Evolutionary conservation across 2,888 invertebrate genomes (phyloP).

Genomic region (Metacarcinus magister): DNA sequence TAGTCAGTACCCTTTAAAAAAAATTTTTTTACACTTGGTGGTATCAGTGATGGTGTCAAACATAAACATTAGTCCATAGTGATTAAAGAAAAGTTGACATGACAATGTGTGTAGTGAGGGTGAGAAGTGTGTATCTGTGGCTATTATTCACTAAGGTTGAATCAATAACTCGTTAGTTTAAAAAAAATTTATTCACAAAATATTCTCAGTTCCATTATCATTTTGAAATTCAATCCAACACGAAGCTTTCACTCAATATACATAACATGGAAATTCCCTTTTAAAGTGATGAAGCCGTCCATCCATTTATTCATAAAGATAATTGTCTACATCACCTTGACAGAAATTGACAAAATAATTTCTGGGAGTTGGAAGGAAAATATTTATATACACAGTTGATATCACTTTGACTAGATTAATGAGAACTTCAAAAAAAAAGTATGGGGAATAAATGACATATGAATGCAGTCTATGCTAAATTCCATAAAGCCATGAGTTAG

Average conservation of each 20-base stretch:
- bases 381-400: neutral
- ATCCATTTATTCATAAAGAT: neutral
- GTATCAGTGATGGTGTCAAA: too few species aligned
- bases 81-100: too few species aligned
- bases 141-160: neutral
- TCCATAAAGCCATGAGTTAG: neutral
- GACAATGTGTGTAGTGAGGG: too few species aligned
- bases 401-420: conserved; percentile 73
- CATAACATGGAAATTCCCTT: conserved; percentile 18
- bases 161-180: neutral
- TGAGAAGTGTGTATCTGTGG: neutral
- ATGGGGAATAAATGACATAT: neutral
- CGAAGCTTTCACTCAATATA: neutral
- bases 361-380: conserved; percentile 34
- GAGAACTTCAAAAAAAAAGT: neutral
- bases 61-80: too few species aligned
- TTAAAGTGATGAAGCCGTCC: neutral
- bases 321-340: neutral
- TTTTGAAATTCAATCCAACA: conserved; percentile 42
- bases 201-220: conserved; percentile 70
- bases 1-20: too few species aligned
- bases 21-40: too few species aligned
- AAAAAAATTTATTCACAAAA: conserved; percentile 77
- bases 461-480: neutral
- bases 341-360: neutral